Evolutionary conservation across 2,888 invertebrate species (phyloP).

Genomic region (Catocala nupta): DNA sequence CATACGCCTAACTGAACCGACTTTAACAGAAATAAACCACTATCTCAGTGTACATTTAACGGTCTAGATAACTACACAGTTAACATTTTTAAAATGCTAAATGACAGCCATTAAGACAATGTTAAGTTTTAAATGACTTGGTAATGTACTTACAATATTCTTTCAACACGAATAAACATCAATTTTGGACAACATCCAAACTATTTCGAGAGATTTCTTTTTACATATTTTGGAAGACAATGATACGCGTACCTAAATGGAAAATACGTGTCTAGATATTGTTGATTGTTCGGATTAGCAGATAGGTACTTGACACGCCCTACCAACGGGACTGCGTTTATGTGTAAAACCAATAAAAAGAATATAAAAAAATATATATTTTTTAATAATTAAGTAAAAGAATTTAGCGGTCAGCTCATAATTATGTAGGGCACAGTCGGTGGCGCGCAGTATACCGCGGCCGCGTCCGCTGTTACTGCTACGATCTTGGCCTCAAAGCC

Average conservation of each 20-base stretch:
- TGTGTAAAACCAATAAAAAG: too few relatives aligned
- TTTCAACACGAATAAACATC: slow-evolving; percentile 31
- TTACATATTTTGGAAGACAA: background rate
- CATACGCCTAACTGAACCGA: background rate
- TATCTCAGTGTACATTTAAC: too few relatives aligned
- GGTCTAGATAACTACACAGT: too few relatives aligned
- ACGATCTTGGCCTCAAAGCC: slow-evolving; percentile 79
- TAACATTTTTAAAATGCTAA: too few relatives aligned
- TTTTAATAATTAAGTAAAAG: slow-evolving; percentile 16
- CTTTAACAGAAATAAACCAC: background rate
- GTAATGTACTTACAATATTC: too few relatives aligned
- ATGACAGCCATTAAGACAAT: too few relatives aligned
- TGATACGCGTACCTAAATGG: too few relatives aligned
- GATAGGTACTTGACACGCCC: background rate
- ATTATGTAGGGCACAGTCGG: slow-evolving; percentile 68
- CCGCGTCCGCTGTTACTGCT: slow-evolving; percentile 49
- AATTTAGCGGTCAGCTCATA: slow-evolving; percentile 60
- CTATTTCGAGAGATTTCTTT: slow-evolving; percentile 50
- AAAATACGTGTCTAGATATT: too few relatives aligned
- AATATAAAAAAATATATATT: background rate
- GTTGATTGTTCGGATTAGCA: background rate
- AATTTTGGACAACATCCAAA: slow-evolving; percentile 60
- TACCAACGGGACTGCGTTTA: background rate
- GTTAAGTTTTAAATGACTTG: too few relatives aligned
- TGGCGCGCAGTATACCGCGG: slow-evolving; percentile 45